Base-by-base conservation (phyloP, 2,888 invertebrate genomes). In the Polietes domitor region DNA sequence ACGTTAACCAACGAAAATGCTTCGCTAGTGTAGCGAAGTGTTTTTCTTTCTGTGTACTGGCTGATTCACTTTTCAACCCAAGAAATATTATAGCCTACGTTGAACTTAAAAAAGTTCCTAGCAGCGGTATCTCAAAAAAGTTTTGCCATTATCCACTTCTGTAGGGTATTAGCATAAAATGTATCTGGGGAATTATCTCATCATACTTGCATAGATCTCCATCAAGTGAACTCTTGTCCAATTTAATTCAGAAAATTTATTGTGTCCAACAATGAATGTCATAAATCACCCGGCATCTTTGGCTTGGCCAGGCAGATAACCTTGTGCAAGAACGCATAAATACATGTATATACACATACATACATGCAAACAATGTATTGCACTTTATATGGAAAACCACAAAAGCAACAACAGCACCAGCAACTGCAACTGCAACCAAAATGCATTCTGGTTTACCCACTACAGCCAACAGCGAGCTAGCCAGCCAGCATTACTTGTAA, bases 221-320 rank as follows among this genome's bases (percentile, higher is more conserved):
- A 43, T 24, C 24, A 41, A 68, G 43, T 43, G 6, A 24, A 68
- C 43, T 68, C 37, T 68, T 68, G 24, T 68, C 21, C 21, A 68
- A 68, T 68, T 41, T 43, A 68, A 68, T 68, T 37, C 68, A 65
- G 17, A 53, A 53, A 53, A 21, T 53, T 21, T 21, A 53, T 21
- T 9, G 21, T 21, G 21, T 21, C 19, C 19, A 21, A 26, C 58
- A 21, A 53, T n/a, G 21, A 68, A 43, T 68, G 21, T 24, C 37
- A 68, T 37, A 68, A 68, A 24, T 68, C 41, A 43, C 15, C 41
- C 1, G 41, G 37, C 68, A 61, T 73, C 78, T 84, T 78, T 81
- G 81, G 72, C 41, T 78, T 81, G 81, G 72, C 41, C 19, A 61
- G 47, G 32, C 68, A 24, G 84, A 81, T 84, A 81, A 78, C 84